phyloP scores from a whole-genome alignment of 1,140 invertebrate genomes.

The Rhyzopertha dominica region DNA sequence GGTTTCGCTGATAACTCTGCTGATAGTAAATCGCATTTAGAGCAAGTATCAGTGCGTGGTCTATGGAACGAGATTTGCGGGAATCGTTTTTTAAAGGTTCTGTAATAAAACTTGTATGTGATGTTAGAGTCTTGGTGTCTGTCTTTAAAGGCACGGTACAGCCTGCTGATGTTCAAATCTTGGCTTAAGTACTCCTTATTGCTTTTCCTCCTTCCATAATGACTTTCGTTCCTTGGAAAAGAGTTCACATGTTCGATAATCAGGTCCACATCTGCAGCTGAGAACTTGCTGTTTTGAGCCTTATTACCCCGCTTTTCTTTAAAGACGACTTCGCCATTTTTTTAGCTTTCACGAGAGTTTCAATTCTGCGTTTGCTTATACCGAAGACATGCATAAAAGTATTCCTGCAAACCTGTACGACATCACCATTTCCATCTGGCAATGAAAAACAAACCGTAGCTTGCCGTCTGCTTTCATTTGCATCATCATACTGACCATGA shows the following conservation, averaged over 20 bases:
- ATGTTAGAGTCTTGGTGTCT: conserved; percentile 1
- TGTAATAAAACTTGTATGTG: conserved; percentile 14
- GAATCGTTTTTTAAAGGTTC: conserved; percentile 8
- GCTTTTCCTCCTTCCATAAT: conserved; percentile 12
- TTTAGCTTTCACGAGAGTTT: conserved; percentile 7
- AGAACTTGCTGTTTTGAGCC: conserved; percentile 3
- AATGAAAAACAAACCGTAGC: background rate
- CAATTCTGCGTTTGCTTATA: conserved; percentile 3
- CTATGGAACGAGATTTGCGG: conserved; percentile 1
- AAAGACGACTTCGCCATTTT: conserved; percentile 2
- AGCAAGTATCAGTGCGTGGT: conserved; percentile 10
- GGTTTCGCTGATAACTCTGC: background rate
- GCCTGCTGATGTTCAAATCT: conserved; percentile 14
- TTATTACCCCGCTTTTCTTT: conserved; percentile 4
- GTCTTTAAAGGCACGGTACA: conserved; percentile 12
- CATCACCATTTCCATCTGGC: conserved; percentile 4
- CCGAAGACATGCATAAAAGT: conserved; percentile 11
- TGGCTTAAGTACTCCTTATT: conserved; percentile 17
- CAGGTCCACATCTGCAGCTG: background rate
- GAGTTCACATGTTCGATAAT: conserved; percentile 5
- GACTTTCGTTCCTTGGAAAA: conserved; percentile 4
- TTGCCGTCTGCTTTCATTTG: background rate
- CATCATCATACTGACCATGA: conserved; percentile 5
- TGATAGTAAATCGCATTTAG: background rate
- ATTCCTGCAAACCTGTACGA: conserved; percentile 10